Base-by-base conservation (phyloP, 1,140 invertebrate genomes). In the Eupristina koningsbergeri region DNA sequence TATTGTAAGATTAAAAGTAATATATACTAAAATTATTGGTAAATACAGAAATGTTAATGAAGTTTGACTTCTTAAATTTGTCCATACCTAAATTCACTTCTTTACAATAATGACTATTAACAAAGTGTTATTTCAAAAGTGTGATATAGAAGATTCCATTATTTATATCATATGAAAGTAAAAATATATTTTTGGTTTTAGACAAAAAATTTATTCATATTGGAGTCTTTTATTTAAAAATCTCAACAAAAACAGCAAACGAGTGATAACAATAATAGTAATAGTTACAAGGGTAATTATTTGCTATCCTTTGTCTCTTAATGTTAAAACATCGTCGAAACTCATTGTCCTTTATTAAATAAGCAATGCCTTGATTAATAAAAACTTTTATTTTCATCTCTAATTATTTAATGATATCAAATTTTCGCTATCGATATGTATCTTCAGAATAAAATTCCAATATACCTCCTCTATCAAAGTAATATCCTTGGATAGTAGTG, bases 401-500 rank as follows among this genome's bases (percentile, higher is more conserved):
- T 11, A 7, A 5, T 39, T 7, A 3, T 45, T 61, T 17, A 19
- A 34, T 29, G n/a, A 22, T 3, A 3, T 3, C 29, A 34, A 17
- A 29, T 64, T 50, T 50, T 17, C 47, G 61, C 2, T 13, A 15
- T 3, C 7, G 11, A 34, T 47, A 50, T 34, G 31, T 22, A 19
- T 17, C 1, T n/a, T 13, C 26, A 13, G 26, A 73, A n/a, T 26
- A 5, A 2, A 45, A 1, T 73, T 45, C 26, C 26, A n/a, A 73
- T 6, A 17, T 9, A 45, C 45, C 26, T 45, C 22, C 19, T 64
- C 9, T n/a, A 58, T 77, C 82, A 84, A 80, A 50, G 69, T 50
- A 83, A 78, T 82, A 82, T 50, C 47, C 13, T 76, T 64, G 45
- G 22, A 67, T 71, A 86, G 89, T 87, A 89, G 89, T 89, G 90